Conservation (phyloP, 2,113 vertebrate genomes). For the Dasyurus viverrinus region DNA sequence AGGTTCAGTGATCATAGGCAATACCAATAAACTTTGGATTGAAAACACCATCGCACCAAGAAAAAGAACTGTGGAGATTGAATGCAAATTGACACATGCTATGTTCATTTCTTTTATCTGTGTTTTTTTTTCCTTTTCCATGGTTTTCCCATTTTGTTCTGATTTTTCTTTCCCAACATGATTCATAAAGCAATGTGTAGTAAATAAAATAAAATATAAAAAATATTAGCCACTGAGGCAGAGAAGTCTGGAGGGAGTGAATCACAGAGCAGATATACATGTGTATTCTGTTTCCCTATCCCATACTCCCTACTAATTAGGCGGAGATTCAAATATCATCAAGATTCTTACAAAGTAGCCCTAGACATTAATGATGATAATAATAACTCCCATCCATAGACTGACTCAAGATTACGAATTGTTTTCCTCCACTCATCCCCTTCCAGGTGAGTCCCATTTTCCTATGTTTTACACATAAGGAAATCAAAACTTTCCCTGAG, state of each 20-base stretch:
- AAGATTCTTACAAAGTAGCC: slow-evolving; percentile 1
- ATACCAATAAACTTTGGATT: too few relatives aligned
- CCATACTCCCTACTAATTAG: not conserved
- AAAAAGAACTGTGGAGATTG: too few relatives aligned
- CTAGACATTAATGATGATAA: not conserved
- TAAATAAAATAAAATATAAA: too few relatives aligned
- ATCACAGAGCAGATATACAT: not conserved
- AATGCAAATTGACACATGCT: too few relatives aligned
- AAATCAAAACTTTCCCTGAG: not conserved
- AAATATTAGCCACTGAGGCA: too few relatives aligned
- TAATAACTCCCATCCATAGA: not conserved
- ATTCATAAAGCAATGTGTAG: too few relatives aligned
- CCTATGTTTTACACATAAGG: not conserved
- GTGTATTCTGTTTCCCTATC: not conserved
- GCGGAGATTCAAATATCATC: not conserved
- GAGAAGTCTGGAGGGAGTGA: not conserved
- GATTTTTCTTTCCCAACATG: too few relatives aligned
- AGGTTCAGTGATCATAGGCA: too few relatives aligned
- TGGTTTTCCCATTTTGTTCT: too few relatives aligned
- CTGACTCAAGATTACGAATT: not conserved
- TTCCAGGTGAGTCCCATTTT: not conserved
- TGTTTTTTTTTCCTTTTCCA: too few relatives aligned
- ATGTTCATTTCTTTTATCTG: too few relatives aligned
- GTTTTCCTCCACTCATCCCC: not conserved
- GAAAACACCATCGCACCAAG: too few relatives aligned